Base-by-base conservation (phyloP, 2,797 vertebrate genomes). In the Chiroxiphia lanceolata region DNA sequence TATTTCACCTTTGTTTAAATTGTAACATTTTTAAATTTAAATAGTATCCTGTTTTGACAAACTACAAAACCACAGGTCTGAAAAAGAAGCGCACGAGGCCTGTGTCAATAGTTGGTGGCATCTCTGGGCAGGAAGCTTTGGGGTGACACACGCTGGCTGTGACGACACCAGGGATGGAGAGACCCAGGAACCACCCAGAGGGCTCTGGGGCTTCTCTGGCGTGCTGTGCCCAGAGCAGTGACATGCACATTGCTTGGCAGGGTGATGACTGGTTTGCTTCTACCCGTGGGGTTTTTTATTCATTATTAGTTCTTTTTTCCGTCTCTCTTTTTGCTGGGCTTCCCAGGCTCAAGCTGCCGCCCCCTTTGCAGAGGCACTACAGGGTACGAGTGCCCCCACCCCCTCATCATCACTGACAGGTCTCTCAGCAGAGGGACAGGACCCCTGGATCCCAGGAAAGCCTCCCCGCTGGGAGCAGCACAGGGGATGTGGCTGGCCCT, bases 1-100 rank as follows among this genome's bases (percentile, higher is more conserved):
- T 96, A 87, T 89, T 98, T 96, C 47, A 94, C 88, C 96, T 97
- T 94, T 96, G 94, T 96, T 97, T 96, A 95, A 97, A 96, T 97
- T 33, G 16, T 95, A 96, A 84, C 96, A 89, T 97, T 98, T 98
- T 97, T 74, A 59, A 94, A 97, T 96, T 96, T 98, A 98, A 98
- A 98, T 98, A 97, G 97, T 97, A 97, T 99, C 98, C 98, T 98
- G 98, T 98, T 99, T 98, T 99, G 99, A 99, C 98, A 98, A 98
- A 98, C 98, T 97, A 95, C 97, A 97, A 98, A 98, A 98, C 98
- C 98, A 97, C 98, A 98, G 96, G 97, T 98, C 97, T 96, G 97
- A 92, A 96, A 94, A 96, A 95, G 95, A 96, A 96, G 90, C 72
- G 83, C 95, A 45, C 18, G 13, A 85, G 95, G 96, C 95, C 92